These are phyloP conservation scores for Halictus ligatus DNA, from an alignment of 2,888 invertebrate species.

Conservation along the genomic window DNA sequence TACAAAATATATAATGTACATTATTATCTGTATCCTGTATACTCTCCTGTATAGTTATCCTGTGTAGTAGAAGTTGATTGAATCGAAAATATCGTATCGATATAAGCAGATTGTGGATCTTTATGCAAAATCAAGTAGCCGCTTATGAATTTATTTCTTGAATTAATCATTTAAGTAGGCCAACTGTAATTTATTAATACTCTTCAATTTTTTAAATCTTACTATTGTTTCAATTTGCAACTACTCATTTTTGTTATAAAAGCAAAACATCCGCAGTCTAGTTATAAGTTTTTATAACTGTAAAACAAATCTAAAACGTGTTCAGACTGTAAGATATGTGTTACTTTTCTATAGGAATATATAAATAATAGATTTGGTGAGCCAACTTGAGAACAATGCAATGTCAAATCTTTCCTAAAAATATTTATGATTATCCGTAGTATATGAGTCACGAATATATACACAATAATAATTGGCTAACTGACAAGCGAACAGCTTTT, in stretches of 20 bases:
- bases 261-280: too few relatives aligned
- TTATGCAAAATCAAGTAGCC: too few relatives aligned
- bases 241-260: too few relatives aligned
- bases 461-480: conserved; percentile 7
- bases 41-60: too few relatives aligned
- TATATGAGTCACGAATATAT: neutral
- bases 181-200: too few relatives aligned
- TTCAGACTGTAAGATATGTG: too few relatives aligned
- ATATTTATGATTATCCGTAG: neutral
- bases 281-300: too few relatives aligned
- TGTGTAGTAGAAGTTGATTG: neutral
- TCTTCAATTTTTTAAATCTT: too few relatives aligned
- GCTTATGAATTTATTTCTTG: too few relatives aligned
- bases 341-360: neutral
- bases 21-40: too few relatives aligned
- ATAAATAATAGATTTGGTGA: neutral
- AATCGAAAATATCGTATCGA: neutral
- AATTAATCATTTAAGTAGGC: too few relatives aligned
- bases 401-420: conserved; percentile 7
- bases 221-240: too few relatives aligned
- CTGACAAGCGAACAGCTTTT: conserved; percentile 7
- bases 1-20: neutral
- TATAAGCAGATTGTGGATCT: neutral
- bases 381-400: neutral
- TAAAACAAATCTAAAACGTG: neutral